phyloP scores from a whole-genome alignment of 2,113 vertebrate species.

The Hydrochoerus hydrochaeris region DNA sequence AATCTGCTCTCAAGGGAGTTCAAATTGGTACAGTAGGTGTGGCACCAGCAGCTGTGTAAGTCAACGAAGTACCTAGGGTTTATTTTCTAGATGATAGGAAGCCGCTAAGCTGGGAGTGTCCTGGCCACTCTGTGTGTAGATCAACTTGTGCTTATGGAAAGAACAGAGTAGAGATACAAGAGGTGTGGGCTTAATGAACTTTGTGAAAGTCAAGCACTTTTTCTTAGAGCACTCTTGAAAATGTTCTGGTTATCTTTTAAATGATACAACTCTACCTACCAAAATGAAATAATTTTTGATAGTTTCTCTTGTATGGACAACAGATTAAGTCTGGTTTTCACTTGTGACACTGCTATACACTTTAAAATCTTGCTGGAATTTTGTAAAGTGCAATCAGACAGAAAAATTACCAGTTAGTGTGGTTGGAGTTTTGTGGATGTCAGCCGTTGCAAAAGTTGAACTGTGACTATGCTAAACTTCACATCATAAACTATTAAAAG shows the following conservation, averaged over 20 bases:
- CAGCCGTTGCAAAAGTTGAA: not conserved
- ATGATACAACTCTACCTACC: not conserved
- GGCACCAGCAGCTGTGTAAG: not conserved
- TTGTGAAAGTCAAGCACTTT: not conserved
- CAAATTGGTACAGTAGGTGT: not conserved
- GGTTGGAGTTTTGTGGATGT: not conserved
- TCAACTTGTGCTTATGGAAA: not conserved
- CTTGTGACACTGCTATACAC: not conserved
- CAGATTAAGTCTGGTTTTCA: not conserved
- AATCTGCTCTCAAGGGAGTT: not conserved
- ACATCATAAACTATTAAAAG: not conserved
- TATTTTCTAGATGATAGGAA: not conserved
- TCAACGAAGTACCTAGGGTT: not conserved
- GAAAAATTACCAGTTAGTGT: not conserved
- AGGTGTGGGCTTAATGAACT: not conserved
- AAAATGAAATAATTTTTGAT: not conserved
- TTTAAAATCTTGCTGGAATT: conserved; percentile 36
- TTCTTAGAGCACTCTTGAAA: not conserved
- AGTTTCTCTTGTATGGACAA: not conserved
- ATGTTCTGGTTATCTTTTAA: not conserved
- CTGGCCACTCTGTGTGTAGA: not conserved
- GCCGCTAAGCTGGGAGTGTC: not conserved
- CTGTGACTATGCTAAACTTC: conserved; percentile 3
- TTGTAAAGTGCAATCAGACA: not conserved
- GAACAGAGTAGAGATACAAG: not conserved